Percentiles rank a stretch among this genome's conserved stretches.
These are phyloP conservation scores for Hyles lineata DNA, from an alignment of 2,888 invertebrate genomes.

Conservation along the genomic window DNA sequence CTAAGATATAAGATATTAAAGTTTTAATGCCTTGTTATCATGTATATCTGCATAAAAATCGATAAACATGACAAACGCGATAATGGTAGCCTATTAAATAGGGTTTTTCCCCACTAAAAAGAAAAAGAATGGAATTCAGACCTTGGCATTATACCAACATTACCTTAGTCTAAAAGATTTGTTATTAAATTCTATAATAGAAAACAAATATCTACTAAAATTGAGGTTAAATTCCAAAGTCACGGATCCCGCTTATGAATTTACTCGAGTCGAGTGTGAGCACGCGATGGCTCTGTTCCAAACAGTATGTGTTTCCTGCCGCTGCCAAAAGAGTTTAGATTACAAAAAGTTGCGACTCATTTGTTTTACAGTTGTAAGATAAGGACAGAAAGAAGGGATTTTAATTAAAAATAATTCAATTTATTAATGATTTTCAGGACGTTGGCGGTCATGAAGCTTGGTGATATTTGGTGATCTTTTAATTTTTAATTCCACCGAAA, in stretches of 20 bases:
- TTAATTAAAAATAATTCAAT: background rate
- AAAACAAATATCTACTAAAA: constrained; percentile 1
- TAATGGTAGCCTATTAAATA: no score
- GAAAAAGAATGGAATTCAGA: no score
- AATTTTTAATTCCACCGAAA: no score
- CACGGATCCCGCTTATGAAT: constrained; percentile 4
- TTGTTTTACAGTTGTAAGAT: background rate
- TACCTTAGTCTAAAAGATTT: background rate
- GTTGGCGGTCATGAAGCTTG: no score
- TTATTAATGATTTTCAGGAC: no score
- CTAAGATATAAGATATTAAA: no score
- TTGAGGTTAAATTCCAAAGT: background rate
- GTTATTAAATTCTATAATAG: background rate
- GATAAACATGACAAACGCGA: no score
- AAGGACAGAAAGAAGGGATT: background rate
- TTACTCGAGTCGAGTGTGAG: background rate
- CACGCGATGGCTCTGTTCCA: constrained; percentile 14
- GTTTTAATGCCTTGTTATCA: no score
- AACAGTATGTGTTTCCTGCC: constrained; percentile 7
- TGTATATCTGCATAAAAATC: no score
- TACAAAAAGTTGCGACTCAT: constrained; percentile 12
- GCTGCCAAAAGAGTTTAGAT: constrained; percentile 24
- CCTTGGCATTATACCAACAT: no score
- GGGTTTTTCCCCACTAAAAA: no score
- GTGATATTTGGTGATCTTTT: no score